These are phyloP conservation scores for Aplodontia rufa DNA, from an alignment of 2,113 vertebrate genomes.

Conservation along the genomic window DNA sequence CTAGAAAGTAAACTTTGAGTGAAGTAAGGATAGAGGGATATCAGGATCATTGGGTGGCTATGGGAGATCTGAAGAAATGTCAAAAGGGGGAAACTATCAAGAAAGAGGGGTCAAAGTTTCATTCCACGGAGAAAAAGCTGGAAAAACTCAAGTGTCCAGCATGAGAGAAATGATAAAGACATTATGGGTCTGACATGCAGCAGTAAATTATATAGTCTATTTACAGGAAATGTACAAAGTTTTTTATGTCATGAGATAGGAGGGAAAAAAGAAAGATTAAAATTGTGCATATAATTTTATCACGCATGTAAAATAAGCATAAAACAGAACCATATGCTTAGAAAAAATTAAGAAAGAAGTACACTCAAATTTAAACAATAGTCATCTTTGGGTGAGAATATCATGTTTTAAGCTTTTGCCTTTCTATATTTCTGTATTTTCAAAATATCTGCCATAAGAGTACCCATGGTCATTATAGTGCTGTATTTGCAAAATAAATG, in stretches of 20 bases:
- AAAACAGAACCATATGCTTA: background rate
- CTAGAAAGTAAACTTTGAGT: constrained; percentile 26
- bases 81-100: background rate
- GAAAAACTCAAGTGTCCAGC: background rate
- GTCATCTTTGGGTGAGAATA: background rate
- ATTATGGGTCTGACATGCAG: background rate
- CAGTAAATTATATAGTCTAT: background rate
- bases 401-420: background rate
- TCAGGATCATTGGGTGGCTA: background rate
- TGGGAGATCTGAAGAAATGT: background rate
- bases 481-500: background rate
- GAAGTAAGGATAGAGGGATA: background rate
- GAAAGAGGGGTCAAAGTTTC: background rate
- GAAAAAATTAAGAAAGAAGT: background rate
- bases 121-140: background rate
- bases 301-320: background rate
- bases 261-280: background rate
- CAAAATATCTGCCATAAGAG: background rate
- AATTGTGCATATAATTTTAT: background rate
- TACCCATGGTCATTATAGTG: background rate
- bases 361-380: background rate
- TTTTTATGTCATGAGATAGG: background rate
- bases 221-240: background rate
- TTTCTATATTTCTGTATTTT: background rate
- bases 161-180: background rate